Percentiles rank a stretch among this genome's conserved stretches.
Evolutionary conservation across 2,888 invertebrate genomes (phyloP).

Genomic region (Apamea monoglypha): DNA sequence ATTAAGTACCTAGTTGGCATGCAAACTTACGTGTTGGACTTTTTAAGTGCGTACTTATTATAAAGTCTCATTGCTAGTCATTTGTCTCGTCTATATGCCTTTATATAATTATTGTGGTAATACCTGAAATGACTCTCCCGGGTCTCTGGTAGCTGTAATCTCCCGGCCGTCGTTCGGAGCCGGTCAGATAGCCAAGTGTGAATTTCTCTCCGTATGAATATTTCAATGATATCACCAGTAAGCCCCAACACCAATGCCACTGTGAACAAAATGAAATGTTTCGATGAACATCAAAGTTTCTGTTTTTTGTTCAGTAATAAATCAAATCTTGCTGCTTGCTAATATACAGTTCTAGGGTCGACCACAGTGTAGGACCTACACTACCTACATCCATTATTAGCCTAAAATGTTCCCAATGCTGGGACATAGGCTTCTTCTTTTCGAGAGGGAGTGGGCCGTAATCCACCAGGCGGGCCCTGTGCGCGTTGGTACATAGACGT

Average conservation of each 20-base stretch:
- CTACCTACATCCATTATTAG: background rate
- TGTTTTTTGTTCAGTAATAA: background rate
- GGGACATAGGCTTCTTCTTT: background rate
- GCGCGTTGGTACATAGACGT: background rate
- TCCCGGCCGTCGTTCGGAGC: slow-evolving; percentile 94
- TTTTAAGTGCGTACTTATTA: slow-evolving; percentile 42
- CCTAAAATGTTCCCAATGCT: background rate
- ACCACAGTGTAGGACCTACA: background rate
- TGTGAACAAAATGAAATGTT: slow-evolving; percentile 71
- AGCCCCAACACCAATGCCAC: slow-evolving; percentile 82
- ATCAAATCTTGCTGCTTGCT: background rate
- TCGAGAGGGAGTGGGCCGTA: background rate
- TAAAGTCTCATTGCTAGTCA: slow-evolving; percentile 34
- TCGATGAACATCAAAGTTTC: slow-evolving; percentile 1
- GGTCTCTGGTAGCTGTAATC: slow-evolving; percentile 95
- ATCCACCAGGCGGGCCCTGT: background rate
- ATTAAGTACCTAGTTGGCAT: slow-evolving; percentile 56
- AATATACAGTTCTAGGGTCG: background rate
- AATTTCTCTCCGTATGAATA: slow-evolving; percentile 89
- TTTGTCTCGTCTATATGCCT: slow-evolving; percentile 42
- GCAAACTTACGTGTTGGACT: slow-evolving; percentile 49
- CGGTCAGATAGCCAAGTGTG: slow-evolving; percentile 96
- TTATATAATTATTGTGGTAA: slow-evolving; percentile 31
- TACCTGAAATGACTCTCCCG: slow-evolving; percentile 91
- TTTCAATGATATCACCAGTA: slow-evolving; percentile 73